phyloP scores from a whole-genome alignment of 2,113 vertebrate species.

The Pluvialis apricaria region DNA sequence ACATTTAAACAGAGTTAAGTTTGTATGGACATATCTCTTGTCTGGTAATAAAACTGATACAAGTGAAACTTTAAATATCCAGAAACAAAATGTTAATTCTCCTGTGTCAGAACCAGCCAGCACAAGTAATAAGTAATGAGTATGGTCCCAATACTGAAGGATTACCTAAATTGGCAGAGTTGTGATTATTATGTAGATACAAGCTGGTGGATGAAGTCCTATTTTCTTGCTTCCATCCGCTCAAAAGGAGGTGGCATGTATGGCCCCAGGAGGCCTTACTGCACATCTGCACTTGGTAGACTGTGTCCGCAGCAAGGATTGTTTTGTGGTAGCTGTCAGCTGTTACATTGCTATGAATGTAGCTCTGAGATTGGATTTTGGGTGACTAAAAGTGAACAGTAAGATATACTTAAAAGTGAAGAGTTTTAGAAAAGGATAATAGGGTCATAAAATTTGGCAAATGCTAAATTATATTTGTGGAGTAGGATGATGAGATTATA shows the following conservation, averaged over 20 bases:
- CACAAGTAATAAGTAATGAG: not conserved
- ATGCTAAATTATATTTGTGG: not conserved
- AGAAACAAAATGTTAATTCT: not conserved
- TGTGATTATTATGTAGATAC: not conserved
- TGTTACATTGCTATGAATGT: not conserved
- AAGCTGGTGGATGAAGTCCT: not conserved
- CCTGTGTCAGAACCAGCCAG: not conserved
- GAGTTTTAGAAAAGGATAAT: not conserved
- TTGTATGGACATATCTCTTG: not conserved
- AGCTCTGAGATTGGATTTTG: not conserved
- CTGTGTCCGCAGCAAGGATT: not conserved
- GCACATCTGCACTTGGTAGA: not conserved
- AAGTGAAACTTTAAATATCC: not conserved
- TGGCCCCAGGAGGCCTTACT: not conserved
- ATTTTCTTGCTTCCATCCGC: not conserved
- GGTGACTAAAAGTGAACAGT: not conserved
- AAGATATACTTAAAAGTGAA: not conserved
- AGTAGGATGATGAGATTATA: not conserved
- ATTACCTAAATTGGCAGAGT: not conserved
- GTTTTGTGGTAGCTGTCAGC: accelerated
- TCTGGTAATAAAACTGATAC: not conserved
- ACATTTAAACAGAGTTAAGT: not conserved
- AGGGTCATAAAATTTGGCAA: not conserved
- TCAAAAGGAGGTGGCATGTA: not conserved
- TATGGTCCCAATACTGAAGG: not conserved